Evolutionary conservation across 1,140 invertebrate species (phyloP), one percentile per base, ranked within the genome.

Genomic region (Psilanteris sp.): DNA sequence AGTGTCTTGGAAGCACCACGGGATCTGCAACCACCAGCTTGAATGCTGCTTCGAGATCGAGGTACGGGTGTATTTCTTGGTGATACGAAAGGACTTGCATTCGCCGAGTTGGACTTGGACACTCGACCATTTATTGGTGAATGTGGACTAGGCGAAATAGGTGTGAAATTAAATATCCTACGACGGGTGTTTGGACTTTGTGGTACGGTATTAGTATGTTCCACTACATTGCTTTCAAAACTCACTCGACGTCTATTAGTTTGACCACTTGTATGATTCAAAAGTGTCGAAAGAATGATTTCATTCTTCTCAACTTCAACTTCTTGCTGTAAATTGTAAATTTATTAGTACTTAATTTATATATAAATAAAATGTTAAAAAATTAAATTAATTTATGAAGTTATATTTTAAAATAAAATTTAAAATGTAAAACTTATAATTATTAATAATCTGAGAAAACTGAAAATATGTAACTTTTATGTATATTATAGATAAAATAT

Each of bases 31-130:
- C 74, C 82, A 7, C 73, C 64, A 10, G 83, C 73, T 46, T 86
- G 85, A 5, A 89, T 62, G 37, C 84, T 89, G 24, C 87, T 89
- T 10, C 83, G 72, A 0, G 87, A 89, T 3, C 93, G 88, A 6
- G 91, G 91, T 0, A 93, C 90, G 0, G 94, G 93, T 1, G 94
- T 95, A 62, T 93, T 92, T 13, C 94, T 89, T 0, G 95, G 95
- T 77, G 94, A 96, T 1, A 96, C 94, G 83, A 96, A 96, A 1
- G 94, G 94, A 83, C 93, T 95, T n/a, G 91, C 91, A 50, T 89
- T 90, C 1, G 91, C 89, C 16, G 89, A 90, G 52, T 84, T 92
- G 71, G 83, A 90, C 77, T 89, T 90, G 2, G 88, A 90, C 20
- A 88, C 85, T 24, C 81, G 86, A 10, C 79, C 73, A 76, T 86